phyloP scores from a whole-genome alignment of 2,113 vertebrate genomes.

The Nymphicus hollandicus region DNA sequence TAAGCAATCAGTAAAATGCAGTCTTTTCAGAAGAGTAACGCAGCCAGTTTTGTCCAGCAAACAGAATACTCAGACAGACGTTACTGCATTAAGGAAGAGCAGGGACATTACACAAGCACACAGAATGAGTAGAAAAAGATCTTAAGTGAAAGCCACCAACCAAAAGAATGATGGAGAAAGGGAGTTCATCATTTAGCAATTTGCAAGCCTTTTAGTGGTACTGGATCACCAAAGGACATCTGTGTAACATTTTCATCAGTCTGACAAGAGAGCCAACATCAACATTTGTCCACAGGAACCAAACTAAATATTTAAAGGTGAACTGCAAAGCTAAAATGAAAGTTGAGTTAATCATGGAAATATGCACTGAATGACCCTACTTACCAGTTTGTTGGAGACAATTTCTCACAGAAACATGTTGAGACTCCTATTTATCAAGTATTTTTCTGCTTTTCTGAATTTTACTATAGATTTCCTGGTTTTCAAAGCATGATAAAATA shows the following conservation, averaged over 20 bases:
- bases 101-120: background rate
- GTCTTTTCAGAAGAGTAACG: background rate
- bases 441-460: background rate
- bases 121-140: background rate
- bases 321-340: conserved; percentile 63
- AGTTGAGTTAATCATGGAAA: conserved; percentile 66
- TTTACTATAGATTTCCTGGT: background rate
- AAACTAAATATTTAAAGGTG: conserved; percentile 73
- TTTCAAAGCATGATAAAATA: background rate
- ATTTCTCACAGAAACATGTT: conserved; percentile 42
- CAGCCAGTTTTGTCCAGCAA: background rate
- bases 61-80: background rate
- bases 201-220: conserved; percentile 37
- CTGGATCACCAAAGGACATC: conserved; percentile 66
- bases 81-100: background rate
- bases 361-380: conserved; percentile 54
- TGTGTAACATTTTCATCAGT: conserved; percentile 69
- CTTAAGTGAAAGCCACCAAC: conserved; percentile 7
- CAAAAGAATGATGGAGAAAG: conserved; percentile 35
- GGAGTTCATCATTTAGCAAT: conserved; percentile 62
- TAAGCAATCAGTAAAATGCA: background rate
- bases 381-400: conserved; percentile 51
- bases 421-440: conserved; percentile 12
- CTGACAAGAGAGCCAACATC: conserved; percentile 62
- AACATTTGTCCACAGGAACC: conserved; percentile 69